Evolutionary conservation across 2,888 invertebrate genomes (phyloP), one percentile per base, ranked within the genome.

Genomic region (Cataglyphis altisquamis): DNA sequence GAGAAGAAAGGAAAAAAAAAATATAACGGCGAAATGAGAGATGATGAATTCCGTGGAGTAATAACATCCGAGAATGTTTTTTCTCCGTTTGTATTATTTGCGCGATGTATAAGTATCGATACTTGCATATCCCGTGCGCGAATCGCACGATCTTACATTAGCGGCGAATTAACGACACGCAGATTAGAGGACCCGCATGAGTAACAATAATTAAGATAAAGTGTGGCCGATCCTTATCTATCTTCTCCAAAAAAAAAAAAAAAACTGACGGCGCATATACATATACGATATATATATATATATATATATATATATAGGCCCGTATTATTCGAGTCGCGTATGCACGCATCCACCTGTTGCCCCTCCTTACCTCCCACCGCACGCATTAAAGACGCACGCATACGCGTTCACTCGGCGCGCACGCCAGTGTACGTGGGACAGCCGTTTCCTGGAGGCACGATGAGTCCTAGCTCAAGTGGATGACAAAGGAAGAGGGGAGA

Each of bases 341-440:
- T 75, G 74, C 70, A 81, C 83, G 78, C 83, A 90, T 91, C 91
- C 93, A 94, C 94, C 93, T 94, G 94, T 93, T 93, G 91, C 90
- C 90, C 90, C 91, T 90, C 74, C 89, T 84, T 86, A 66, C 83
- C 90, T 82, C 88, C 84, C 84, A 78, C 77, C 62, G 52, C 18
- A 66, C 21, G 60, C 67, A 48, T 57, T 36, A 29, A 32, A 63
- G 81, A n/a, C 70, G 55, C 84, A 82, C 83, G 82, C 82, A 88
- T 83, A 83, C 68, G 74, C 66, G 48, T 67, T 25, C 67, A 25
- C 39, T 21, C 32, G 52, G 48, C 66, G 41, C 78, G 64, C 70
- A 60, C 77, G 73, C 41, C 67, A 48, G 45, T 66, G 41, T 72
- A 80, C 74, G 67, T 60, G 77, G 73, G 60, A 66, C 41, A 83